Conservation (phyloP, 2,797 vertebrate species). For the Pygocentrus nattereri region DNA sequence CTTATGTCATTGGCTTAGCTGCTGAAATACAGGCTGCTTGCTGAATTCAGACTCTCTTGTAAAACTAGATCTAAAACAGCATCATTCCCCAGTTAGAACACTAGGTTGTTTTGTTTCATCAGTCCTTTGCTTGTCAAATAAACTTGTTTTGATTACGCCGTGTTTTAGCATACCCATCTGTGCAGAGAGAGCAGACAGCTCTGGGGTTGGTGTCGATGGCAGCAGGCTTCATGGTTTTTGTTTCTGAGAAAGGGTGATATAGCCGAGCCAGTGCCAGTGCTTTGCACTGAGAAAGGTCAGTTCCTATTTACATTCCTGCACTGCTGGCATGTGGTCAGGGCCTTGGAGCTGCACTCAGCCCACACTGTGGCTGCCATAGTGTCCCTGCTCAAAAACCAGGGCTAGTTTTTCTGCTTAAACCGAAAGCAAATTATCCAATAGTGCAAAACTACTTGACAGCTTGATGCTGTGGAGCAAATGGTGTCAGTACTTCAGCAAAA, state of each 20-base stretch:
- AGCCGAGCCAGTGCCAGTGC: not conserved
- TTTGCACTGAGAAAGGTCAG: constrained; percentile 23
- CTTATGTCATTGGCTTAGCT: too few relatives aligned
- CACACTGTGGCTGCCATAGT: not conserved
- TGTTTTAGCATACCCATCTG: not conserved
- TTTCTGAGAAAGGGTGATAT: not conserved
- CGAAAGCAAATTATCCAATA: not conserved
- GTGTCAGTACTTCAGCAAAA: not conserved
- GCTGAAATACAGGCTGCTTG: not conserved
- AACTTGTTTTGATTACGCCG: not conserved
- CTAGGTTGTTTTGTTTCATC: not conserved
- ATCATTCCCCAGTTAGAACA: not conserved
- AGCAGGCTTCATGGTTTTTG: not conserved
- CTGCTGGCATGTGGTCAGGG: constrained; percentile 21
- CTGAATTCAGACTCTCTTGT: not conserved
- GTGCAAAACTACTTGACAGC: not conserved
- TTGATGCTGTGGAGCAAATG: not conserved
- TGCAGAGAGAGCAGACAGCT: not conserved
- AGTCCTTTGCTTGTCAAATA: not conserved
- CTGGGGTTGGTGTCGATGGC: not conserved
- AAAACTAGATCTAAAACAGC: not conserved
- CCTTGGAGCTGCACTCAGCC: not conserved
- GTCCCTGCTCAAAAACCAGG: not conserved
- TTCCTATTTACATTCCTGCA: constrained; percentile 42
- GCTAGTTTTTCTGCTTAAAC: not conserved